Evolutionary conservation across 2,888 invertebrate genomes (phyloP).

Genomic region (Phymatocera aterrima): DNA sequence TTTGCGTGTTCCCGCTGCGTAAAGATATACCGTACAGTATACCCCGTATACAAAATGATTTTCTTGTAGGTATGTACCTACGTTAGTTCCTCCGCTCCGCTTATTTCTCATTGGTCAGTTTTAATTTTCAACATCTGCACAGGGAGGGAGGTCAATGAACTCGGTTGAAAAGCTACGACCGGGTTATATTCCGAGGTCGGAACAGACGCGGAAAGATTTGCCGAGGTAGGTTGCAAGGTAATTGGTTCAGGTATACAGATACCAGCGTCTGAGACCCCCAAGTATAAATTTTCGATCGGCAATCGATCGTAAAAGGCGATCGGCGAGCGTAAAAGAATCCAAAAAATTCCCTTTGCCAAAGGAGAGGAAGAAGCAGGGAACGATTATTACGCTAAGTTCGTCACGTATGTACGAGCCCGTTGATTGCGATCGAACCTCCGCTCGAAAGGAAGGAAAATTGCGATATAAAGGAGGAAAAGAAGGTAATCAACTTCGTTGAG

Average conservation of each 20-base stretch:
- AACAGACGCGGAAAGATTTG: not conserved
- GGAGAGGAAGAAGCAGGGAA: too few relatives aligned
- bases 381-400: not conserved
- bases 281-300: not conserved
- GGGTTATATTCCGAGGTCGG: not conserved
- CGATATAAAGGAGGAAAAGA: not conserved
- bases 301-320: not conserved
- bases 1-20: not conserved
- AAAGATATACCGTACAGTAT: not conserved
- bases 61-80: too few relatives aligned
- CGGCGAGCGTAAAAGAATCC: not conserved
- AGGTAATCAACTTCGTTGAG: not conserved
- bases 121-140: not conserved
- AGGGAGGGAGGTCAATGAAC: not conserved
- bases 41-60: too few relatives aligned
- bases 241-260: not conserved
- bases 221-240: not conserved
- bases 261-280: too few relatives aligned
- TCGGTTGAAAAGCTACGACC: not conserved
- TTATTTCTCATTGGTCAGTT: not conserved
- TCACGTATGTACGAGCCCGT: not conserved
- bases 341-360: too few relatives aligned
- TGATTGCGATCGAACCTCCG: constrained; percentile 9
- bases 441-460: not conserved
- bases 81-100: not conserved